Base-by-base conservation (phyloP, 1,140 invertebrate genomes). In the Paraescarpia echinospica region DNA sequence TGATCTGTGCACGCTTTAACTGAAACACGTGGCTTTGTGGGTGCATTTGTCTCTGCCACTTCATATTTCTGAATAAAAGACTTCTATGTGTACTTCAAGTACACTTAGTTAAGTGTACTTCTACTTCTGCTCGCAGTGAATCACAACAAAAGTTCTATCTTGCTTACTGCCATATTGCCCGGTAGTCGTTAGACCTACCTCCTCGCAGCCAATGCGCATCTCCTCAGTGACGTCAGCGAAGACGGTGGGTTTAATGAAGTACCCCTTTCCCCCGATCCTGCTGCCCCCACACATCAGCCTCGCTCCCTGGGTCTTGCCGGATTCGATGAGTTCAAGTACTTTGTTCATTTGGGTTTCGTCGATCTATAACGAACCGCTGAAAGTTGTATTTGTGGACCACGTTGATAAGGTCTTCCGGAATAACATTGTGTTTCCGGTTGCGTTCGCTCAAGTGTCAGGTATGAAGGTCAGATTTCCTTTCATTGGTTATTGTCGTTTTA, bases 221-320 rank as follows among this genome's bases (percentile, higher is more conserved):
- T 99, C 95, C 95, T 99, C 99, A 93, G 97, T 95, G 6, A 99
- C 99, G 95, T 99, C 97, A 27, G 98, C 97, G 96, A 99, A 99
- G 2, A 99, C 98, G 0, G 99, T 99, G 31, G 99, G 99, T 95
- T 99, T 96, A 31, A 99, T 97, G 95, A 98, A 99, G 96, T 98
- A 99, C 0, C 99, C 99, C 92, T 97, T 97, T n/a, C 96, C 96
- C 0, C 98, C 97, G 41, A 97, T 94, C 34, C 97, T 97, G 18
- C 95, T 95, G 4, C 99, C 99, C 90, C 99, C 99, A 92, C 97
- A 96, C 89, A 98, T 97, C 77, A 99, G 95, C 94, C 97, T 97
- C 48, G 99, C 99, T 27, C 99, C 99, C 96, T 99, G 97, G 92
- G 97, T 96, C 94, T 97, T 97, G 6, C 98, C 98, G 90, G 97